A percentile compares a stretch with the other conserved stretches of the same genome.
These are phyloP conservation scores for Lamellibrachia satsuma DNA, from an alignment of 2,888 invertebrate genomes.

Conservation along the genomic window DNA sequence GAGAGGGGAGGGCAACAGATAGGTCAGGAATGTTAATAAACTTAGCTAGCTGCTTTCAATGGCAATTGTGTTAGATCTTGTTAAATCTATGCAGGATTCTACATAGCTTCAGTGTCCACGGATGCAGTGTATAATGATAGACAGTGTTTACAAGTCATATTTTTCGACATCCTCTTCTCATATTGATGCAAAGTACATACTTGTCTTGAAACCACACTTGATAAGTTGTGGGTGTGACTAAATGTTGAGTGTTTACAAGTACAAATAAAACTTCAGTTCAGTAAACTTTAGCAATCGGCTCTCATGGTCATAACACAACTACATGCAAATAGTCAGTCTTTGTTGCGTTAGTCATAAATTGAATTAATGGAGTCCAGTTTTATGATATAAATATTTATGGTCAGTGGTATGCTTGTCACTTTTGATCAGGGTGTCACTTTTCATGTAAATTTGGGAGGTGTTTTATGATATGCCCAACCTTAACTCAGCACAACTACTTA, in stretches of 20 bases:
- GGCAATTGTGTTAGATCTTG: neutral
- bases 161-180: neutral
- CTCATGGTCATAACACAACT: neutral
- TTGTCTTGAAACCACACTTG: neutral
- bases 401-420: neutral
- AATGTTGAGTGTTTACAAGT: neutral
- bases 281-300: neutral
- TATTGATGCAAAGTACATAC: neutral
- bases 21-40: neutral
- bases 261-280: neutral
- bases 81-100: neutral
- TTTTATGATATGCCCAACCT: no score
- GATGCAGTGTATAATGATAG: neutral
- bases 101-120: neutral
- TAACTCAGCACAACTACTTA: no score
- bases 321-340: neutral
- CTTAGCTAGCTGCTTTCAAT: neutral
- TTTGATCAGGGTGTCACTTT: neutral
- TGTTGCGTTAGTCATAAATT: neutral
- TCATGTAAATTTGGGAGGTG: neutral
- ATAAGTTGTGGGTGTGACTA: neutral
- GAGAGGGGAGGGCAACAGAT: neutral
- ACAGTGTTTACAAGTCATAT: neutral
- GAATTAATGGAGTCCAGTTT: conserved; percentile 3
- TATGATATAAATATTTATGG: neutral